These are phyloP conservation scores for Drosophila melanica DNA, from an alignment of 1,140 invertebrate species.

Conservation along the genomic window DNA sequence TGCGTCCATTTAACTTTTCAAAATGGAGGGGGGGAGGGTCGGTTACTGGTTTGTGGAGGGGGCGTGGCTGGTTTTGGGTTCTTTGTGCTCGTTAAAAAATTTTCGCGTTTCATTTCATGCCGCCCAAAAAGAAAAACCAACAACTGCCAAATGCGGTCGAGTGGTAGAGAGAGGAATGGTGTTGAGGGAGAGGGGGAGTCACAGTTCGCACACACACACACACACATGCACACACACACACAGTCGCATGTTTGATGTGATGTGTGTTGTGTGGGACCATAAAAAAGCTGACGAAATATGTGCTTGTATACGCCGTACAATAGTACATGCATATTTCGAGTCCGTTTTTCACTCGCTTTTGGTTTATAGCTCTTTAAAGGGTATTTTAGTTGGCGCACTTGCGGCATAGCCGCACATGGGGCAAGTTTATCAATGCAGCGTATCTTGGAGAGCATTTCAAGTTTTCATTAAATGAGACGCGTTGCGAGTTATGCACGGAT, in stretches of 20 bases:
- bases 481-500: neutral
- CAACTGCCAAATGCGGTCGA: constrained; percentile 68
- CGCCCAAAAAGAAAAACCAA: constrained; percentile 57
- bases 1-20: constrained; percentile 72
- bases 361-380: constrained; percentile 11
- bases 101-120: constrained; percentile 77
- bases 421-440: neutral
- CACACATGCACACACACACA: constrained; percentile 18
- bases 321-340: constrained; percentile 39
- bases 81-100: constrained; percentile 81
- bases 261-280: constrained; percentile 48
- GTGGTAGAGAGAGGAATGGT: constrained; percentile 10
- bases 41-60: constrained; percentile 34
- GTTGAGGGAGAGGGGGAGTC: constrained; percentile 9
- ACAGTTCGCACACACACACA: constrained; percentile 32
- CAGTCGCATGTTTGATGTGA: constrained; percentile 62
- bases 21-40: constrained; percentile 30
- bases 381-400: constrained; percentile 15
- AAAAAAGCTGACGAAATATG: constrained; percentile 66
- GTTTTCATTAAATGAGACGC: too few relatives aligned
- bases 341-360: constrained; percentile 27
- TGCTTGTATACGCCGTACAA: constrained; percentile 22
- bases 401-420: constrained; percentile 6
- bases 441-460: too few relatives aligned
- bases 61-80: constrained; percentile 47